These are phyloP conservation scores for Caenorhabditis afra DNA, from an alignment of 2,888 invertebrate genomes.

Conservation along the genomic window DNA sequence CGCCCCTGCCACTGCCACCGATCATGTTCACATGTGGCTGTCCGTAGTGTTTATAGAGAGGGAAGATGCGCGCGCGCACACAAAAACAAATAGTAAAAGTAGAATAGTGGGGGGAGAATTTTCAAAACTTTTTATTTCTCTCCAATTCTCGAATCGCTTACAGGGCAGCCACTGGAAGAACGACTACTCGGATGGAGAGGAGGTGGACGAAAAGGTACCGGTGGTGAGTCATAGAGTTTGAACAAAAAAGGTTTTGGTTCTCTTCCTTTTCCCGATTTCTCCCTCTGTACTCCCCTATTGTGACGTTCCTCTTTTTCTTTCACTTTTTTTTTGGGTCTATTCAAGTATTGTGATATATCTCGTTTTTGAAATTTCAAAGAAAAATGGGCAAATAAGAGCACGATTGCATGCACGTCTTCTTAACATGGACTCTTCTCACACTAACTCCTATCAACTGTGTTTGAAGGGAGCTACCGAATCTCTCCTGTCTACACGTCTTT, in stretches of 20 bases:
- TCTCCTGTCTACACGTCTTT: too few species aligned
- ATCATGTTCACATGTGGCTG: slow-evolving; percentile 24
- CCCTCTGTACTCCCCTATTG: slow-evolving; percentile 17
- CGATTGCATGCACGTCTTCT: slow-evolving; percentile 15
- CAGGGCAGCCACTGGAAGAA: slow-evolving; percentile 49
- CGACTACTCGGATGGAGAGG: slow-evolving; percentile 47
- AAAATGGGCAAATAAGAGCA: background rate
- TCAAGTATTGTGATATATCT: too few species aligned
- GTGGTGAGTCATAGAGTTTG: too few species aligned
- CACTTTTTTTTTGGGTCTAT: background rate
- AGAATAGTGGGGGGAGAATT: background rate
- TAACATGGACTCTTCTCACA: slow-evolving; percentile 25
- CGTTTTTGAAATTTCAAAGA: background rate
- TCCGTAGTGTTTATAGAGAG: too few species aligned
- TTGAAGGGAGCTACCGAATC: too few species aligned
- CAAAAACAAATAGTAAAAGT: slow-evolving; percentile 11
- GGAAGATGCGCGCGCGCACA: background rate
- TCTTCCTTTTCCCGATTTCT: slow-evolving; percentile 14
- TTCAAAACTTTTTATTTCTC: background rate
- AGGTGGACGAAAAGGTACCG: slow-evolving; percentile 32
- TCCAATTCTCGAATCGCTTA: background rate
- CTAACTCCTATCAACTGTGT: slow-evolving; percentile 4
- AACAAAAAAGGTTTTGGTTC: slow-evolving; percentile 8
- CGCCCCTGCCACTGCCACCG: slow-evolving; percentile 7
- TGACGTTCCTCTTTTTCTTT: slow-evolving; percentile 1